Percentiles rank a stretch among this genome's conserved stretches.
phyloP scores from a whole-genome alignment of 2,797 vertebrate species.

The Thaleichthys pacificus region DNA sequence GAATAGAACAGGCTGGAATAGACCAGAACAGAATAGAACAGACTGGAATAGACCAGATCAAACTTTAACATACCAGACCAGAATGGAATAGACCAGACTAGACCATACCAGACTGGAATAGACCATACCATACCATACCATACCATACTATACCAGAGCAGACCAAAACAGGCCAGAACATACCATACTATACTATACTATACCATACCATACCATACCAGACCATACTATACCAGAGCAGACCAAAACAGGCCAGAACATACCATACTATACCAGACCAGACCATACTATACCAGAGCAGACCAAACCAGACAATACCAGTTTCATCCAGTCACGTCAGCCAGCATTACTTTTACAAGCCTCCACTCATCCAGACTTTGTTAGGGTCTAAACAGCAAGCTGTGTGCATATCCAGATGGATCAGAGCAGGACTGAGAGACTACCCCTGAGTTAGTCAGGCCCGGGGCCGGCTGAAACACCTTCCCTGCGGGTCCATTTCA shows the following conservation, averaged over 20 bases:
- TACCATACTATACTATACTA: too few relatives aligned
- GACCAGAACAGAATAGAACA: too few relatives aligned
- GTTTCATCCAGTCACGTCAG: slow-evolving; percentile 35
- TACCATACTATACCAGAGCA: too few relatives aligned
- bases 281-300: not conserved
- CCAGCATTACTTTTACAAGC: slow-evolving; percentile 17
- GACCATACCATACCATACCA: too few relatives aligned
- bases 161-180: too few relatives aligned
- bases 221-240: not conserved
- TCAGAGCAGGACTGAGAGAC: slow-evolving; percentile 8
- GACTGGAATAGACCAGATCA: not conserved
- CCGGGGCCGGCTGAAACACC: too few relatives aligned
- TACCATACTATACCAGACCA: not conserved
- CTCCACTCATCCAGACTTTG: slow-evolving; percentile 27
- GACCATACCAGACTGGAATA: too few relatives aligned
- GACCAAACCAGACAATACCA: slow-evolving; percentile 18
- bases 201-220: not conserved
- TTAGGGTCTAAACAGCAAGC: slow-evolving; percentile 40
- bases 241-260: slow-evolving; percentile 14
- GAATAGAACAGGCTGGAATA: too few relatives aligned
- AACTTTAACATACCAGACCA: too few relatives aligned
- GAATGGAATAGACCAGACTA: too few relatives aligned
- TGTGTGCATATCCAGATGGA: slow-evolving; percentile 16
- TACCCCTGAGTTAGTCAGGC: not conserved
- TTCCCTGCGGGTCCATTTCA: not conserved